Conservation (phyloP, 2,113 vertebrate species). For the Corvus hawaiiensis region DNA sequence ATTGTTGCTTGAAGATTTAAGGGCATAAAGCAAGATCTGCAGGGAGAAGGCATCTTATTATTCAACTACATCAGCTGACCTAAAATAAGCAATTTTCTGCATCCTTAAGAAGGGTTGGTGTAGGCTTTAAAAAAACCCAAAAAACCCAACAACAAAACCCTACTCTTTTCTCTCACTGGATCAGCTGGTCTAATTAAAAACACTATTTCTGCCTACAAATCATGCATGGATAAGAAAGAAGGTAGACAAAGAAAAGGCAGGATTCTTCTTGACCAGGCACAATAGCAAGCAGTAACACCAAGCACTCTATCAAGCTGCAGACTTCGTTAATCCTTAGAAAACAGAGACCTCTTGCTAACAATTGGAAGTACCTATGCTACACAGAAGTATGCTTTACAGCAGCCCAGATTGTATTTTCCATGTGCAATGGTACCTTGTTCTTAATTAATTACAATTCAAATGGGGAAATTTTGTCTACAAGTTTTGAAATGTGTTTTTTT, state of each 20-base stretch:
- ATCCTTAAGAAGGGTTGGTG: neutral
- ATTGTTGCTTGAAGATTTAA: neutral
- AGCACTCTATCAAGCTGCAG: neutral
- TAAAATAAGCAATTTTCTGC: neutral
- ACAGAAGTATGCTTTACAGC: rapidly evolving
- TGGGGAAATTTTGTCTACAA: neutral
- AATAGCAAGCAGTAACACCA: neutral
- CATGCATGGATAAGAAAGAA: neutral
- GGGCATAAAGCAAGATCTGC: neutral
- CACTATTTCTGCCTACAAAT: neutral
- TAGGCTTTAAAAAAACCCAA: neutral
- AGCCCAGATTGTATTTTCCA: neutral
- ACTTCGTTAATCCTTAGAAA: neutral
- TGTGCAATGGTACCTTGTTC: neutral
- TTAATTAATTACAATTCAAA: neutral
- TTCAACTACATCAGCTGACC: neutral
- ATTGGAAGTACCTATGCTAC: neutral
- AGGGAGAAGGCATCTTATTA: neutral
- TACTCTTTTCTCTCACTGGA: neutral
- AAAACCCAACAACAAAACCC: neutral
- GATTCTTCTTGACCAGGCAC: neutral
- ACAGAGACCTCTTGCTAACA: neutral
- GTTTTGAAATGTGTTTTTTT: neutral
- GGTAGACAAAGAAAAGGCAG: neutral
- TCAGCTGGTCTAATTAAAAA: neutral